These are phyloP conservation scores for Montipora foliosa DNA, from an alignment of 64 coral and sea anemone species.

Conservation along the genomic window DNA sequence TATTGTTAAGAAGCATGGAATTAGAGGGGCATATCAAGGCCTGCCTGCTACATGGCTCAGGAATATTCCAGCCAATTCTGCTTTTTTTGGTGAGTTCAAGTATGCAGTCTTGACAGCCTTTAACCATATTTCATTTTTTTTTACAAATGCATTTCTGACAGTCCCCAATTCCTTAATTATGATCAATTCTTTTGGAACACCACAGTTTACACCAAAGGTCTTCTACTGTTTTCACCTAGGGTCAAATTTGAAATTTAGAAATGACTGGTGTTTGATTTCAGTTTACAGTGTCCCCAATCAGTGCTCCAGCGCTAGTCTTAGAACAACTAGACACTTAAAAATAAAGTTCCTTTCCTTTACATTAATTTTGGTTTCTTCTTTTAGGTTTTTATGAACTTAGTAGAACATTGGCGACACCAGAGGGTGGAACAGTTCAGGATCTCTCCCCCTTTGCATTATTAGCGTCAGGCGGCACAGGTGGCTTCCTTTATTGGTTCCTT, in stretches of 20 bases:
- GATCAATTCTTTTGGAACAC: no score
- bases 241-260: no score
- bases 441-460: slow-evolving; percentile 78
- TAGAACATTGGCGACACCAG: slow-evolving; percentile 59
- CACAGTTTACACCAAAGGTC: no score
- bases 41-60: slow-evolving; percentile 86
- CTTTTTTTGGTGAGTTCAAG: slow-evolving; percentile 80
- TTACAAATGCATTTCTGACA: no score
- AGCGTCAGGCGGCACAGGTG: slow-evolving; percentile 67
- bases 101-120: background rate
- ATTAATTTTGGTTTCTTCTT: background rate
- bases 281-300: no score
- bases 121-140: background rate
- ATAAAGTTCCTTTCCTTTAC: no score
- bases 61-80: slow-evolving; percentile 90
- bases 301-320: no score
- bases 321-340: no score
- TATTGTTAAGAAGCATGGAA: slow-evolving; percentile 77
- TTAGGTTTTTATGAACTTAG: slow-evolving; percentile 89
- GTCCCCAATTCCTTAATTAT: no score
- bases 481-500: slow-evolving; percentile 91
- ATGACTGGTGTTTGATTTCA: no score
- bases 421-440: slow-evolving; percentile 78
- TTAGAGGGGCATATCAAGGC: slow-evolving; percentile 86
- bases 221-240: no score